Evolutionary conservation across 1,140 invertebrate genomes (phyloP), one percentile per base, ranked within the genome.

Genomic region (Drosophila sturtevanti): DNA sequence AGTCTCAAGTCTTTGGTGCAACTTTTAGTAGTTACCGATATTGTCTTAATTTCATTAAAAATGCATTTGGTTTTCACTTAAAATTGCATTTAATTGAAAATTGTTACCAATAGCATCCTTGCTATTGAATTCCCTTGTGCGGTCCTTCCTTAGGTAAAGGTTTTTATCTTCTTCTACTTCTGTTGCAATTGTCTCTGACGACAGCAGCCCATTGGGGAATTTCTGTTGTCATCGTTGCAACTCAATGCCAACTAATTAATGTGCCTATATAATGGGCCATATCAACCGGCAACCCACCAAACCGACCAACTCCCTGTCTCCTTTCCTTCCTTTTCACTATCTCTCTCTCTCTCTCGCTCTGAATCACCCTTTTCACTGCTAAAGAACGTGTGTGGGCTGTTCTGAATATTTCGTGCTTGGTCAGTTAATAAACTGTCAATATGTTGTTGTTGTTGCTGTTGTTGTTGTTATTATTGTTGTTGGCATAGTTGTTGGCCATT

Each of bases 401-500:
- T 74, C 78, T 69, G 70, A 75, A 86, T 82, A 79, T 81, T 79
- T 79, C 79, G 78, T 68, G 63, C 81, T 73, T 62, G 81, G 81
- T 72, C 84, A 79, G 79, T 89, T 89, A 87, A 87, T 87, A 87
- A 79, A 89, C 82, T 77, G 84, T 82, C 82, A 89, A 89, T 68
- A 64, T 68, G 74, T 71, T 86, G 62, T 52, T 70, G 44, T 64
- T 58, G 60, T 31, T 84, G 60, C 16, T 68, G 73, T 68, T 85
- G 63, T 51, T 73, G n/a, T n/a, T n/a, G n/a, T n/a, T n/a, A n/a
- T n/a, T n/a, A n/a, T n/a, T n/a, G 44, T 61, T 56, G 55, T 38
- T 82, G 60, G 1, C 12, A 31, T 31, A 31, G 37, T n/a, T 38
- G 41, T 21, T 48, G 41, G 41, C 56, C 61, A 54, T 52, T 68